Evolutionary conservation across 35 echinoderm and acorn worm species (phyloP).

Genomic region (Strongylocentrotus purpuratus): DNA sequence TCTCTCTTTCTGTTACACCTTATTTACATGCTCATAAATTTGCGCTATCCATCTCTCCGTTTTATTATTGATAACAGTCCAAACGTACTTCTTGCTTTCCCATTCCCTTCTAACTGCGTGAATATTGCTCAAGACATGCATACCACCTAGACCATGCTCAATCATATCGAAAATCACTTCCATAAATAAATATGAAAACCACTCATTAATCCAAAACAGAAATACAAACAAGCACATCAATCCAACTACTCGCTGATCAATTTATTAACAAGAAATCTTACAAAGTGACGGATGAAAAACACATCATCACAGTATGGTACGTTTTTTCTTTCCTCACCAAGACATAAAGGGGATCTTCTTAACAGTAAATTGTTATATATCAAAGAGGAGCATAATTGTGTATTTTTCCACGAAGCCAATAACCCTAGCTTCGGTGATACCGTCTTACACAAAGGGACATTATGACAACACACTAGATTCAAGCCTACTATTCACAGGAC

Average conservation of each 20-base stretch:
- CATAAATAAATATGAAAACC: neutral
- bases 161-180: no score
- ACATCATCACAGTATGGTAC: neutral
- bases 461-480: neutral
- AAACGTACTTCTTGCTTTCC: no score
- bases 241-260: neutral
- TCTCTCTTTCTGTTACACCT: no score
- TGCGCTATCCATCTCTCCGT: no score
- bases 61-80: no score
- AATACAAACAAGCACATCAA: neutral
- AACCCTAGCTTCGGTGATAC: neutral
- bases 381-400: neutral
- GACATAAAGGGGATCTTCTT: neutral
- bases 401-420: neutral
- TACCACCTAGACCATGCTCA: no score
- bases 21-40: no score
- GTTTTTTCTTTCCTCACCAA: neutral
- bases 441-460: neutral
- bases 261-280: slow-evolving; percentile 6
- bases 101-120: no score
- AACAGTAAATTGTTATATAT: neutral
- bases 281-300: neutral
- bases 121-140: no score
- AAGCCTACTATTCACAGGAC: neutral
- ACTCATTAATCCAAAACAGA: neutral